Evolutionary conservation across 2,113 vertebrate species (phyloP).

Genomic region (Rhabdomys dilectus): DNA sequence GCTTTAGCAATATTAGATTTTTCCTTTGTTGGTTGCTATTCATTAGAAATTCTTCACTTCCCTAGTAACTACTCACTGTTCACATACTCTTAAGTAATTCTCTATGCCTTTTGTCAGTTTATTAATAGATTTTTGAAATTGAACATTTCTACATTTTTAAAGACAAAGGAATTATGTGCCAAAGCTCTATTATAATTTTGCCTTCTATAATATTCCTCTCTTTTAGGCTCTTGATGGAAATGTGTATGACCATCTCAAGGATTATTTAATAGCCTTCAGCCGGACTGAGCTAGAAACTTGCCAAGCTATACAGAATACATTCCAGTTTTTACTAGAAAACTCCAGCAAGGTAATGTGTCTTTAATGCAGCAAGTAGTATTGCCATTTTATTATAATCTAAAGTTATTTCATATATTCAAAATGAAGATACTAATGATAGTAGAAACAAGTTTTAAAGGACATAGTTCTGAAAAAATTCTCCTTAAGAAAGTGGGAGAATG

Average conservation of each 20-base stretch:
- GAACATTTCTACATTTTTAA: slow-evolving; percentile 26
- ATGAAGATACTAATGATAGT: background rate
- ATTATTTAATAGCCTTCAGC: slow-evolving; percentile 96
- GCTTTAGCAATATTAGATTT: slow-evolving; percentile 13
- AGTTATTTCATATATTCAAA: slow-evolving; percentile 45
- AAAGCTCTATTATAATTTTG: slow-evolving; percentile 38
- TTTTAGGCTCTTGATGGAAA: slow-evolving; percentile 95
- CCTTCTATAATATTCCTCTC: slow-evolving; percentile 59
- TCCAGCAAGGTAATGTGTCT: slow-evolving; percentile 92
- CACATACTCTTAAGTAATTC: background rate
- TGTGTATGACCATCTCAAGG: slow-evolving; percentile 95
- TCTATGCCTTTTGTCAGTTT: slow-evolving; percentile 52
- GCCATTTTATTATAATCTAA: slow-evolving; percentile 39
- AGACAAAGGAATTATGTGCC: background rate
- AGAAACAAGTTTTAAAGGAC: slow-evolving; percentile 29
- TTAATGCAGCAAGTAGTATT: slow-evolving; percentile 39
- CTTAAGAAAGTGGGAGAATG: background rate
- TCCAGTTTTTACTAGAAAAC: slow-evolving; percentile 97
- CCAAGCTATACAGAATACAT: slow-evolving; percentile 96
- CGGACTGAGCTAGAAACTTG: slow-evolving; percentile 96
- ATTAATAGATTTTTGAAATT: slow-evolving; percentile 52
- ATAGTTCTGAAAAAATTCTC: slow-evolving; percentile 24
- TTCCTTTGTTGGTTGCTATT: slow-evolving; percentile 1
- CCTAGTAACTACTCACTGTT: background rate
- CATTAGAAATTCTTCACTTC: slow-evolving; percentile 2